Evolutionary conservation across 2,113 vertebrate genomes (phyloP), one percentile per base, ranked within the genome.

Genomic region (Phyllostomus discolor): DNA sequence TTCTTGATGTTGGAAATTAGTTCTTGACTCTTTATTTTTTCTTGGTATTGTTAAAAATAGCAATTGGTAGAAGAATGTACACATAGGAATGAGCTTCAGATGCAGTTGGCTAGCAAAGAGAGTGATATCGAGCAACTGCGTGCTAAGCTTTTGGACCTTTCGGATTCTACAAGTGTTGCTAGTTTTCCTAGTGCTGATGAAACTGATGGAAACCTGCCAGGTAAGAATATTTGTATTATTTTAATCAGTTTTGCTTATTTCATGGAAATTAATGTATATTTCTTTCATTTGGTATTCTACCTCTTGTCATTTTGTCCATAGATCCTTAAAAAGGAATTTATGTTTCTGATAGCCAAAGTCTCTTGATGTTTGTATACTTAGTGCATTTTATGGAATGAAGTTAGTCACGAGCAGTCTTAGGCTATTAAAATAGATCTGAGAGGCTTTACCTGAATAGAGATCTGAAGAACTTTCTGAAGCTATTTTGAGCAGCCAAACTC

Each of bases 91-190:
- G 99, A 99, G 97, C 99, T 99, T 90, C 99, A 99, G 97, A 99
- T 99, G 99, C 99, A 99, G 97, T 97, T 99, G 96, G 99, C 99
- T 98, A 99, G 99, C 98, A 99, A 99, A 97, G 99, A 99, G 97
- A 99, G 99, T 59, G 99, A 99, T 97, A 99, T 99, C 95, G 99
- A 99, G 97, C 99, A 99, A 79, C 98, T 99, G 0, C 98, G 99
- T 22, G 99, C 99, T 96, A 99, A 99, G 97, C 99, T 99, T 86
- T 98, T 98, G 62, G 99, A 99, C 95, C 98, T 99, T 94, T 99
- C 99, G 98, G 99, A 99, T 94, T 99, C 98, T 96, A 99, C 99
- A 28, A 99, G 99, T 81, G 98, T 99, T 96, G 99, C 99, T 96
- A 99, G 99, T 97, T 98, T 99, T 97, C 99, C 99, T 98, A 97